Conservation (phyloP, 1,140 invertebrate genomes). For the Doryteuthis pealeii region DNA sequence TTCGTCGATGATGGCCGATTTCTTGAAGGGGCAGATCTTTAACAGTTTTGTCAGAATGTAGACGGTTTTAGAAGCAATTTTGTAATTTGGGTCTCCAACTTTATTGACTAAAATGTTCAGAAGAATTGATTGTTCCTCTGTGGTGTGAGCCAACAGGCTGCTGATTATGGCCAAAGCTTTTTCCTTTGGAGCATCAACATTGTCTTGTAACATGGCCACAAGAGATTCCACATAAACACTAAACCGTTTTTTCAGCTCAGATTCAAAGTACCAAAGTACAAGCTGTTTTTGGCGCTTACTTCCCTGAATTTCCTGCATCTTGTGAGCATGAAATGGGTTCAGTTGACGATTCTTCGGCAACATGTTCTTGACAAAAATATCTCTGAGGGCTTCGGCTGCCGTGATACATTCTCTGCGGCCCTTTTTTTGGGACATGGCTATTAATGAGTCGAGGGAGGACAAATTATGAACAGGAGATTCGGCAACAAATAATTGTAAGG, state of each 20-base stretch:
- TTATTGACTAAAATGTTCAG: slow-evolving; percentile 88
- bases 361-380: slow-evolving; percentile 71
- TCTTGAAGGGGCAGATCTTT: slow-evolving; percentile 77
- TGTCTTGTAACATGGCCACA: slow-evolving; percentile 69
- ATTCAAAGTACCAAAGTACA: slow-evolving; percentile 76
- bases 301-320: background rate
- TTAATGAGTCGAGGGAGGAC: slow-evolving; percentile 69
- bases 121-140: slow-evolving; percentile 55
- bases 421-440: slow-evolving; percentile 79
- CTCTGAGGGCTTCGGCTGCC: slow-evolving; percentile 61
- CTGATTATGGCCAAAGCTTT: slow-evolving; percentile 70
- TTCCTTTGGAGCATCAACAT: slow-evolving; percentile 77
- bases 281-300: slow-evolving; percentile 41
- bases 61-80: slow-evolving; percentile 83
- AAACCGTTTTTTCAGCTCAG: slow-evolving; percentile 78
- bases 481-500: slow-evolving; percentile 79
- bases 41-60: slow-evolving; percentile 84
- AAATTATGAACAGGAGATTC: slow-evolving; percentile 83
- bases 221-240: slow-evolving; percentile 71
- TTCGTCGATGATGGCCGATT: slow-evolving; percentile 80
- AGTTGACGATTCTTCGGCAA: slow-evolving; percentile 75
- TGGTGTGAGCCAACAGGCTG: slow-evolving; percentile 32
- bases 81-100: slow-evolving; percentile 86
- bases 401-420: slow-evolving; percentile 76
- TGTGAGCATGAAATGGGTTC: slow-evolving; percentile 64